Percentiles rank a stretch among this genome's conserved stretches.
phyloP scores from a whole-genome alignment of 92 coral and sea anemone genomes.

The Scolanthus callimorphus region DNA sequence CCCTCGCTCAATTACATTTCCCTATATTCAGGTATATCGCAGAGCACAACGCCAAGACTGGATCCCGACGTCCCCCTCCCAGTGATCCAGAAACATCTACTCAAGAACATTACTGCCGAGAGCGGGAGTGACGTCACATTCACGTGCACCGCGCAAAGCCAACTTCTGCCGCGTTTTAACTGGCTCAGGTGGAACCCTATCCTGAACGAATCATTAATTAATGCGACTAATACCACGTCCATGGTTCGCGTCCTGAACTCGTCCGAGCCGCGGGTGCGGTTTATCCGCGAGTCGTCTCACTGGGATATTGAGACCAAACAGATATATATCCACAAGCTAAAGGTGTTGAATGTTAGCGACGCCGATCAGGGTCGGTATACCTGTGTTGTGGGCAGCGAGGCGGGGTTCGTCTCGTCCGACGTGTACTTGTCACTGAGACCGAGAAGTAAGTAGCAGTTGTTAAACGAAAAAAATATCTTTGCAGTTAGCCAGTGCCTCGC shows the following conservation, averaged over 20 bases:
- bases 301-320: not conserved
- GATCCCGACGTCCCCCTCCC: no score
- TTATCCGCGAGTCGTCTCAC: slow-evolving; percentile 30
- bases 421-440: slow-evolving; percentile 44
- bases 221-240: slow-evolving; percentile 13
- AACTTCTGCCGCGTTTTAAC: slow-evolving; percentile 41
- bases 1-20: no score
- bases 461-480: no score
- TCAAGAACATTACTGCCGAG: slow-evolving; percentile 49
- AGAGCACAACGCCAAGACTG: no score
- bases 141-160: slow-evolving; percentile 55
- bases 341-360: slow-evolving; percentile 54
- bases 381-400: slow-evolving; percentile 62
- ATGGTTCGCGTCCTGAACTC: slow-evolving; percentile 23
- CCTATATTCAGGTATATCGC: no score
- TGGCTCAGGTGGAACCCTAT: slow-evolving; percentile 54
- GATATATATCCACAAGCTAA: slow-evolving; percentile 43
- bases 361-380: slow-evolving; percentile 78
- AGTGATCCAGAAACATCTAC: slow-evolving; percentile 25
- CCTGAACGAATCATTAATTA: no score
- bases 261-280: slow-evolving; percentile 27
- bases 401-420: slow-evolving; percentile 43
- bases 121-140: slow-evolving; percentile 63
- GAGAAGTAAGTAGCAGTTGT: slow-evolving; percentile 55
- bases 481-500: no score